Conservation (phyloP, 92 coral and sea anemone genomes). For the Pocillopora grandis region DNA sequence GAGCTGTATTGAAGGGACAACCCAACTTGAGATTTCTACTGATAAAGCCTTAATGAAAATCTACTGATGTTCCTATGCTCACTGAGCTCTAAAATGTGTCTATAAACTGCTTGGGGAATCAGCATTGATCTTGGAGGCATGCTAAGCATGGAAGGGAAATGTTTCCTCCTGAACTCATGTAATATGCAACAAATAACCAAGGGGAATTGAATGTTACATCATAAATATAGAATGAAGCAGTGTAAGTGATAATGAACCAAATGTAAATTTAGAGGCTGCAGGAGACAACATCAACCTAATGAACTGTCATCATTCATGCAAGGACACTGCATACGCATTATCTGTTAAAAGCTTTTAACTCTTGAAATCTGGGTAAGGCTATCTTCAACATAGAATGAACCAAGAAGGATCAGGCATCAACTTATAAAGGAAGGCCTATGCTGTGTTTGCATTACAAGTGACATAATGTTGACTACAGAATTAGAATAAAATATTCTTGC, state of each 20-base stretch:
- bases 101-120: not conserved
- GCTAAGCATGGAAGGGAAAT: not conserved
- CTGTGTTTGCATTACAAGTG: conserved; percentile 17
- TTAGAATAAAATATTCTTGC: conserved; percentile 38
- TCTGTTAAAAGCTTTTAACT: not conserved
- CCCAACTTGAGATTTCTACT: conserved; percentile 10
- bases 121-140: not conserved
- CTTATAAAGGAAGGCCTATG: conserved; percentile 5
- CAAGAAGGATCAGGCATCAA: not conserved
- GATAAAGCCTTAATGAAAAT: conserved; percentile 22
- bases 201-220: not conserved
- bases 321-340: not conserved
- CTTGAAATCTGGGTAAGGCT: conserved; percentile 12
- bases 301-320: conserved; percentile 5
- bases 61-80: conserved; percentile 14
- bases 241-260: conserved; percentile 7
- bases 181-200: conserved; percentile 17
- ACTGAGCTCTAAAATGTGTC: not conserved
- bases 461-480: conserved; percentile 22
- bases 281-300: conserved; percentile 33
- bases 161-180: not conserved
- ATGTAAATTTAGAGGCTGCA: conserved; percentile 20
- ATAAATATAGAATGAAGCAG: conserved; percentile 34
- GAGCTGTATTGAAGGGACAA: conserved; percentile 1
- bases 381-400: conserved; percentile 23